Percentiles rank a stretch among this genome's conserved stretches.
These are phyloP conservation scores for Hippotragus niger DNA, from an alignment of 2,113 vertebrate genomes.

Conservation along the genomic window DNA sequence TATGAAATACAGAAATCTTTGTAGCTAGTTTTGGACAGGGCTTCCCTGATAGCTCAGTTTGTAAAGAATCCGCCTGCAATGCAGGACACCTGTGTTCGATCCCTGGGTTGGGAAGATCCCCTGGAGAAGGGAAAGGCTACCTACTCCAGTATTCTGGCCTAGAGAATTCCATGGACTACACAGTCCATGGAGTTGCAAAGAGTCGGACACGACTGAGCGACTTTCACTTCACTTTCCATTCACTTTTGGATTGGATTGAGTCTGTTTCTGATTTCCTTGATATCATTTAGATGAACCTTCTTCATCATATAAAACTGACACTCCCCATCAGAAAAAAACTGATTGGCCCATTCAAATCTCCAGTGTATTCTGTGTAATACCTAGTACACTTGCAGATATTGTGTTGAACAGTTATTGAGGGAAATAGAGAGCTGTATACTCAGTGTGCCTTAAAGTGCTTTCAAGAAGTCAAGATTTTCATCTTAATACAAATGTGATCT, in stretches of 20 bases:
- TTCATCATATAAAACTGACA: background rate
- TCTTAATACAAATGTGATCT: background rate
- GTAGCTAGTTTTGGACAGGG: background rate
- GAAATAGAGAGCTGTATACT: background rate
- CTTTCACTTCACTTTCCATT: background rate
- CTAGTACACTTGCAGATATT: background rate
- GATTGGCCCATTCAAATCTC: background rate
- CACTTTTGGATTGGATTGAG: background rate
- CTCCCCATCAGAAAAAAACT: background rate
- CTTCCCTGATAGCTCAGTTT: background rate
- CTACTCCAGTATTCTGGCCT: background rate
- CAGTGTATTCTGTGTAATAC: background rate
- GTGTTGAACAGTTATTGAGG: background rate
- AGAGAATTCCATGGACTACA: background rate
- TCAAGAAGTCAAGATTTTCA: background rate
- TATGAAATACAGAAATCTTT: background rate
- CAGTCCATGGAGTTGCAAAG: background rate
- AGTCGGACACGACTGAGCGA: rapidly evolving
- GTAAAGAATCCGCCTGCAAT: background rate
- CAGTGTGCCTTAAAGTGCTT: background rate
- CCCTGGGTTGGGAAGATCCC: background rate
- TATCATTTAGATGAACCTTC: background rate
- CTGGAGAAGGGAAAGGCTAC: background rate
- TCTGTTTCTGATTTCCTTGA: background rate
- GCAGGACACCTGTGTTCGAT: background rate